Conservation (phyloP, 1,140 invertebrate genomes). For the Bombus sylvicola region DNA sequence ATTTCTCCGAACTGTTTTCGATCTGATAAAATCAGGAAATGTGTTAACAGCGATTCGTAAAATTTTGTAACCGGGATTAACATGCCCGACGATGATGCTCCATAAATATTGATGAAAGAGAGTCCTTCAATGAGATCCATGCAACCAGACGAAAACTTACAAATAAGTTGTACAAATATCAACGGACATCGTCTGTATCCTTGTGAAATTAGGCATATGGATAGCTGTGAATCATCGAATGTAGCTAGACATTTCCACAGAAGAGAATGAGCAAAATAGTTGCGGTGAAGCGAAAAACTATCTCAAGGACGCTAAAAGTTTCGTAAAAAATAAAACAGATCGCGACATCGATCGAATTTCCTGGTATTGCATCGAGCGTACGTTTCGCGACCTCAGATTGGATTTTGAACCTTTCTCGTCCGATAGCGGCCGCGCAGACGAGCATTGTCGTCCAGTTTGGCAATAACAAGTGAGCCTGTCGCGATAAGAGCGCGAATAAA, state of each 20-base stretch:
- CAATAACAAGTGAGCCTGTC: slow-evolving; percentile 32
- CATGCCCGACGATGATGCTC: neutral
- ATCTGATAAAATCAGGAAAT: neutral
- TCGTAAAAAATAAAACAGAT: neutral
- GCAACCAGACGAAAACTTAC: slow-evolving; percentile 17
- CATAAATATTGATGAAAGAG: neutral
- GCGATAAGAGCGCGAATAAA: slow-evolving; percentile 66
- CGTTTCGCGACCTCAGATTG: slow-evolving; percentile 68
- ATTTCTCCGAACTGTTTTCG: neutral
- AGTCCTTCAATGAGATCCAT: neutral
- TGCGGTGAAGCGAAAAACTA: neutral
- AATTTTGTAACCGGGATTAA: neutral
- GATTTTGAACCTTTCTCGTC: slow-evolving; percentile 76
- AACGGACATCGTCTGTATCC: neutral
- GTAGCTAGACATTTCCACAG: neutral
- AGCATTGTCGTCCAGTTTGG: slow-evolving; percentile 39
- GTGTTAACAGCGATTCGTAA: neutral
- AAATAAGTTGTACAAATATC: slow-evolving; percentile 9
- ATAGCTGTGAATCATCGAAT: neutral
- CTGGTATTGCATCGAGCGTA: neutral
- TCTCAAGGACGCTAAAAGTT: neutral
- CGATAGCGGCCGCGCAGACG: slow-evolving; percentile 56
- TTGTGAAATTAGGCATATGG: neutral
- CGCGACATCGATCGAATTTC: slow-evolving; percentile 9
- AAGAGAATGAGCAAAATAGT: neutral